Evolutionary conservation across 1,140 invertebrate species (phyloP).

Genomic region (Tetragonula clypearis): DNA sequence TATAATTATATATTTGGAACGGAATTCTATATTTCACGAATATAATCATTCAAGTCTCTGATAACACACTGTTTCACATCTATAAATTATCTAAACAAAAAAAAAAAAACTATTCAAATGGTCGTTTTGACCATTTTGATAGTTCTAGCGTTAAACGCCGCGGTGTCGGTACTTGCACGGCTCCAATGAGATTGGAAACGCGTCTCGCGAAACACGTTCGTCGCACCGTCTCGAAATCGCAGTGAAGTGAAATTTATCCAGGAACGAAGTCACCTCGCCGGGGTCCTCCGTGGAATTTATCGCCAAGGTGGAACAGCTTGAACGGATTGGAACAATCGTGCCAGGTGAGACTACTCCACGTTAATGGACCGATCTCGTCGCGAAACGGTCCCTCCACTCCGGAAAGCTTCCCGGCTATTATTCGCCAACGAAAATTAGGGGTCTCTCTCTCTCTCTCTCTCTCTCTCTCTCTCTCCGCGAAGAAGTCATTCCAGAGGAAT

Average conservation of each 20-base stretch:
- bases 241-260: conserved; percentile 8
- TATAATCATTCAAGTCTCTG: too few species aligned
- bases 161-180: too few species aligned
- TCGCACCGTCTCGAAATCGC: too few species aligned
- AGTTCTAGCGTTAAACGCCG: too few species aligned
- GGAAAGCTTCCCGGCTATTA: neutral
- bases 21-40: too few species aligned
- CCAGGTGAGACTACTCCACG: conserved; percentile 49
- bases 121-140: too few species aligned
- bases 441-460: neutral
- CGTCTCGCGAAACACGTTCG: neutral
- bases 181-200: neutral
- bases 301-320: conserved; percentile 20
- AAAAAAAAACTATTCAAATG: too few species aligned
- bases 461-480: neutral
- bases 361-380: conserved; percentile 46
- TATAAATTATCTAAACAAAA: too few species aligned
- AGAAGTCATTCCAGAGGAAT: neutral
- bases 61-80: too few species aligned
- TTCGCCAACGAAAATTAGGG: neutral
- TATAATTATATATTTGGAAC: too few species aligned
- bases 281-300: conserved; percentile 36
- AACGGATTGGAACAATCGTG: conserved; percentile 60
- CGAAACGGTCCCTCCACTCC: neutral
- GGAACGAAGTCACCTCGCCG: neutral